Evolutionary conservation across 2,113 vertebrate species (phyloP), one percentile per base, ranked within the genome.

Genomic region (Montifringilla adamsi): DNA sequence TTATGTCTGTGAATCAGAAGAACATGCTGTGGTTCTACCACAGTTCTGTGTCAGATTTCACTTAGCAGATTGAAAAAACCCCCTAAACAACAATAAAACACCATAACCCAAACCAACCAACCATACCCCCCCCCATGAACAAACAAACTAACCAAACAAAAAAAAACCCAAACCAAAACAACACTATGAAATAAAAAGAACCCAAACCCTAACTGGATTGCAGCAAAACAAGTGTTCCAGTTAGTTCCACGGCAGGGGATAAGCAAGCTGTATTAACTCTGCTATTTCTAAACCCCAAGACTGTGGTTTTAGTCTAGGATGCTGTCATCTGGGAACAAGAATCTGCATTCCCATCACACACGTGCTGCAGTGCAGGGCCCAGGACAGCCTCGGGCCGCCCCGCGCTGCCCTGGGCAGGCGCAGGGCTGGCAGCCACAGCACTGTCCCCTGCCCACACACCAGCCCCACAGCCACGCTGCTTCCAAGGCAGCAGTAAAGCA

Each of bases 341-440:
- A 50, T 15, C 18, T 39, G 53, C 63, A 43, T 33, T 53, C 49
- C 30, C 55, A 63, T 81, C 55, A 44, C 41, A 60, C 1, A 0
- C 0, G 0, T 27, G 28, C 26, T 39, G n/a, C 72, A 55, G 6
- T 2, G 2, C 1, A 33, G 46, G 41, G 63, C 68, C 37, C 67
- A 18, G 69, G 53, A 23, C 3, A 44, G 41, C 19, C 43, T 33
- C 6, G 0, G 6, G 55, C 46, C 2, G 3, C 53, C 10, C 44
- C 53, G 15, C 46, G 2, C 35, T 49, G 35, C 19, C 8, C 53
- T 5, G 41, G 69, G 37, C 60, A 77, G 77, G 67, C 11, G 70
- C 0, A 22, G 41, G 0, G 17, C 53, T 14, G 78, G 58, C 41
- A 50, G 43, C 37, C 47, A 35, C 60, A n/a, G 77, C 59, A 11